These are phyloP conservation scores for Eucidaris tribuloides DNA, from an alignment of 35 echinoderm and acorn worm species.

Conservation along the genomic window DNA sequence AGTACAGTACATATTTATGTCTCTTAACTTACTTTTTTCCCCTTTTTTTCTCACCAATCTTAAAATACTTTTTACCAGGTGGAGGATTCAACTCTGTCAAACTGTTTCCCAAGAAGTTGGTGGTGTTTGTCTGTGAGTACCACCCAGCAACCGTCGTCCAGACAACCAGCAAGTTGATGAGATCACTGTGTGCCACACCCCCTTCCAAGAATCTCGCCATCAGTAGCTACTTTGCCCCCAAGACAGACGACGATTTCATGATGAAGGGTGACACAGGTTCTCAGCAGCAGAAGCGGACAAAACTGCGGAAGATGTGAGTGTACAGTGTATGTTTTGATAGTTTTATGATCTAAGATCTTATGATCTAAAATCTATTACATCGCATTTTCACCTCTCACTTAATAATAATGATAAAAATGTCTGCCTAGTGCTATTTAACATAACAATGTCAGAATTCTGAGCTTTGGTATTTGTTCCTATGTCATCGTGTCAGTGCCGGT, in stretches of 20 bases:
- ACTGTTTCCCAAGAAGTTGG: slow-evolving; percentile 30
- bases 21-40: too few relatives aligned
- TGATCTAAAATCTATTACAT: too few relatives aligned
- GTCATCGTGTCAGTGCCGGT: too few relatives aligned
- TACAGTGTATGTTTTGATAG: too few relatives aligned
- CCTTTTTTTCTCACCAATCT: too few relatives aligned
- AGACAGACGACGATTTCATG: not conserved
- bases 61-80: not conserved
- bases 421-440: too few relatives aligned
- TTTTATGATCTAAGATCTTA: too few relatives aligned
- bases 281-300: not conserved
- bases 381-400: too few relatives aligned
- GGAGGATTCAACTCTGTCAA: not conserved
- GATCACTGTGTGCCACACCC: not conserved
- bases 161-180: slow-evolving; percentile 12
- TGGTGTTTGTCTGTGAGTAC: slow-evolving; percentile 39
- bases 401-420: too few relatives aligned
- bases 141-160: not conserved
- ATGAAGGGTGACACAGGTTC: not conserved
- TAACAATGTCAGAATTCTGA: too few relatives aligned
- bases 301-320: slow-evolving; percentile 43
- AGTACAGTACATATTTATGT: too few relatives aligned
- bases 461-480: too few relatives aligned
- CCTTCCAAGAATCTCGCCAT: not conserved
- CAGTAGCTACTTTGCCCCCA: slow-evolving; percentile 22